These are phyloP conservation scores for Mico argentatus DNA, from an alignment of 2,797 vertebrate genomes.

Conservation along the genomic window DNA sequence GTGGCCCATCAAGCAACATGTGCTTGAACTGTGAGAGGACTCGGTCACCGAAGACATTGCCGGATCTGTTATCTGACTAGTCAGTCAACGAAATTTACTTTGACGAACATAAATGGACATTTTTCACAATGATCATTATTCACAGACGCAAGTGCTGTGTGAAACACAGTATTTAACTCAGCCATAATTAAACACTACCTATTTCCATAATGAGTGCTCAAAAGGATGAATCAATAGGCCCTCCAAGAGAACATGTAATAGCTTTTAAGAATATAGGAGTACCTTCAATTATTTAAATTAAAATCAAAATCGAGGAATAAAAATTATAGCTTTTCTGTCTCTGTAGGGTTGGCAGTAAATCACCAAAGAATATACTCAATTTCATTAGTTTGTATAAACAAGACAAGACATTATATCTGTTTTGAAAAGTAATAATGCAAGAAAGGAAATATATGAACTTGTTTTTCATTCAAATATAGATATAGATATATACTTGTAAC, in stretches of 20 bases:
- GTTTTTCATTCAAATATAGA: conserved; percentile 68
- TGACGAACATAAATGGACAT: conserved; percentile 64
- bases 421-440: conserved; percentile 9
- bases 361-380: background rate
- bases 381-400: conserved; percentile 73
- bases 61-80: conserved; percentile 31
- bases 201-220: conserved; percentile 60
- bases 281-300: conserved; percentile 69
- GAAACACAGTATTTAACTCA: conserved; percentile 65
- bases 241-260: conserved; percentile 49
- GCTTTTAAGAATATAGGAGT: conserved; percentile 57
- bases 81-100: conserved; percentile 70
- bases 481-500: conserved; percentile 14
- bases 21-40: conserved; percentile 31
- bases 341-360: conserved; percentile 13
- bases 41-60: background rate
- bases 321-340: conserved; percentile 45
- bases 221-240: conserved; percentile 63
- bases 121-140: conserved; percentile 71
- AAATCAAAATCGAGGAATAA: conserved; percentile 35
- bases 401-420: conserved; percentile 10
- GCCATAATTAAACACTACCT: conserved; percentile 51
- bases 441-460: conserved; percentile 63
- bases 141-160: conserved; percentile 65
- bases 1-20: conserved; percentile 58